Percentiles rank a stretch among this genome's conserved stretches.
Evolutionary conservation across 2,888 invertebrate genomes (phyloP).

Genomic region (Ashinkailepas kermadecensis): DNA sequence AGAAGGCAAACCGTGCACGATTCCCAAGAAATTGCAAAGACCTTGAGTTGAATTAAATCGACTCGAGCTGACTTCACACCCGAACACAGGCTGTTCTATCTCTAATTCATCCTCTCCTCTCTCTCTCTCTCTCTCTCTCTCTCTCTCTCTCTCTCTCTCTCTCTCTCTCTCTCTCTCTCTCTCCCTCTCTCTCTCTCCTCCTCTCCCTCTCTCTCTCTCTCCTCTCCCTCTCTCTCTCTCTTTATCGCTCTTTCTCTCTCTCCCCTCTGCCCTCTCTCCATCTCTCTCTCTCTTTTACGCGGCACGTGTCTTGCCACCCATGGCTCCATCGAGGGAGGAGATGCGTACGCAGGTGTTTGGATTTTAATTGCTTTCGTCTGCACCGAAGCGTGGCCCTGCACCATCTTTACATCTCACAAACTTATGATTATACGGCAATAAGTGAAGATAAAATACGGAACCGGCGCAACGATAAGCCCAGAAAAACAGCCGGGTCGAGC

Average conservation of each 20-base stretch:
- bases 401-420: not conserved
- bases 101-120: no score
- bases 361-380: slow-evolving; percentile 6
- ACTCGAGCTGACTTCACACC: no score
- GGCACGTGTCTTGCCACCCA: not conserved
- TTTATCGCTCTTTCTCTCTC: no score
- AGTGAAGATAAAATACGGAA: not conserved
- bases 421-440: slow-evolving; percentile 11
- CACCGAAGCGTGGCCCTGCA: not conserved
- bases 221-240: not conserved
- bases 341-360: not conserved
- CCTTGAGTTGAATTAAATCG: no score
- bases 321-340: not conserved
- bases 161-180: no score
- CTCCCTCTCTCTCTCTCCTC: no score
- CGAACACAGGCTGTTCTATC: no score
- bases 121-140: no score
- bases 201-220: not conserved
- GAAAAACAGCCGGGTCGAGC: not conserved
- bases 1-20: no score
- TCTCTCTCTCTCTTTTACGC: not conserved
- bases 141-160: no score
- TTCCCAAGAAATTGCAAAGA: no score
- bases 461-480: not conserved
- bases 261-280: not conserved